Evolutionary conservation across 2,113 vertebrate genomes (phyloP).

Genomic region (Microcebus jonahi): DNA sequence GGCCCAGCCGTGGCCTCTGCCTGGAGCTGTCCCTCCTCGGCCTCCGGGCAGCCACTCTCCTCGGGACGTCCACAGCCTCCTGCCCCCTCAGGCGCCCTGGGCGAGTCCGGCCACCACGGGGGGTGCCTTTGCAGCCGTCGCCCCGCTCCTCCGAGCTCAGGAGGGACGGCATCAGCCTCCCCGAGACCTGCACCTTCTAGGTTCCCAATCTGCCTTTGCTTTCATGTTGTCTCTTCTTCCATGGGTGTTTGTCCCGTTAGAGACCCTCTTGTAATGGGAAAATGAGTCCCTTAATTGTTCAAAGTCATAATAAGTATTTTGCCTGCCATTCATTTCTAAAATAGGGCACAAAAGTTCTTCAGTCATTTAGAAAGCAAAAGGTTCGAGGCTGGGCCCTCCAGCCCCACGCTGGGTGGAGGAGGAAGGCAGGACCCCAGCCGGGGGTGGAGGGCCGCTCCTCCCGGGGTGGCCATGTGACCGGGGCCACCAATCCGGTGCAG

Average conservation of each 20-base stretch:
- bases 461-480: fast-evolving
- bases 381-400: neutral
- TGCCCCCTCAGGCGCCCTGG: too few species aligned
- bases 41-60: fast-evolving
- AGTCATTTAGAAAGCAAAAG: neutral
- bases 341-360: neutral
- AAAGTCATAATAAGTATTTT: neutral
- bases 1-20: neutral
- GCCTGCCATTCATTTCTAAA: conserved; percentile 3
- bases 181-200: neutral
- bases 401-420: fast-evolving
- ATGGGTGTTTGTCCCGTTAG: neutral
- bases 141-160: neutral
- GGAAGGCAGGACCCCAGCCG: neutral
- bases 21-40: neutral
- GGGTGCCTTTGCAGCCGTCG: neutral
- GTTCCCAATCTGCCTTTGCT: neutral
- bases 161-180: too few species aligned
- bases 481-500: neutral
- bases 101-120: neutral
- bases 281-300: neutral
- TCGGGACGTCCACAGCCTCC: fast-evolving
- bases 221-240: neutral
- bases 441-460: neutral
- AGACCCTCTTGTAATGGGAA: neutral